Conservation (phyloP, 2,888 invertebrate genomes). For the Acanthosepion lycidas region DNA sequence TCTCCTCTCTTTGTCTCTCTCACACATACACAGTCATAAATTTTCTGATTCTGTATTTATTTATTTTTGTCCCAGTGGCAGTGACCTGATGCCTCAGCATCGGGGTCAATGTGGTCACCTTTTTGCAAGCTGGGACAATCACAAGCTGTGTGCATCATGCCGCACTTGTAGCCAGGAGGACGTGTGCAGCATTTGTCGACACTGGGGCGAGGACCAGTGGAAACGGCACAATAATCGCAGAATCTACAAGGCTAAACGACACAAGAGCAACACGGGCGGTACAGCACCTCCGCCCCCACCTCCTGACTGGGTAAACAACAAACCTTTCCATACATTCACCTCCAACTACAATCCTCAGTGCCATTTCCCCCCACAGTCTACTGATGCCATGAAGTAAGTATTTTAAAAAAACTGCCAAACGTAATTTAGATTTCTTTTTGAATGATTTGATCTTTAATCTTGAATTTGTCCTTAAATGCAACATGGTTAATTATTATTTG, state of each 20-base stretch:
- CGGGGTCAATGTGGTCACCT: constrained; percentile 46
- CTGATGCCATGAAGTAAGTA: constrained; percentile 46
- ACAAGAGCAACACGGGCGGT: neutral
- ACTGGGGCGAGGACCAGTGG: constrained; percentile 39
- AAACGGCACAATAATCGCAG: constrained; percentile 44
- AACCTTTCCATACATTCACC: constrained; percentile 40
- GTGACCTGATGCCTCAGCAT: constrained; percentile 47
- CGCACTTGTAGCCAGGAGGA: constrained; percentile 41
- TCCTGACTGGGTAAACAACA: constrained; percentile 6
- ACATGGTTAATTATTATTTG: no score
- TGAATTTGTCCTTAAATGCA: no score
- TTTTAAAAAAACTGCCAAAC: neutral
- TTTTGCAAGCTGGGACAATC: constrained; percentile 46
- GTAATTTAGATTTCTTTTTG: no score
- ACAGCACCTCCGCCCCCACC: neutral
- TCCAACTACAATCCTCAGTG: constrained; percentile 39
- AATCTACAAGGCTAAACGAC: constrained; percentile 42
- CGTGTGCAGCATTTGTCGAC: constrained; percentile 25
- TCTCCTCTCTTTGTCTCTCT: no score
- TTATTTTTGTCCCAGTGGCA: neutral
- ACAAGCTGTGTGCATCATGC: constrained; percentile 43
- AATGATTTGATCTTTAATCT: no score
- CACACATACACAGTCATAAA: no score
- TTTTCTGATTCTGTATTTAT: neutral
- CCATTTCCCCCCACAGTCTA: neutral